Evolutionary conservation across 2,113 vertebrate species (phyloP).

Genomic region (Desmodus rotundus): DNA sequence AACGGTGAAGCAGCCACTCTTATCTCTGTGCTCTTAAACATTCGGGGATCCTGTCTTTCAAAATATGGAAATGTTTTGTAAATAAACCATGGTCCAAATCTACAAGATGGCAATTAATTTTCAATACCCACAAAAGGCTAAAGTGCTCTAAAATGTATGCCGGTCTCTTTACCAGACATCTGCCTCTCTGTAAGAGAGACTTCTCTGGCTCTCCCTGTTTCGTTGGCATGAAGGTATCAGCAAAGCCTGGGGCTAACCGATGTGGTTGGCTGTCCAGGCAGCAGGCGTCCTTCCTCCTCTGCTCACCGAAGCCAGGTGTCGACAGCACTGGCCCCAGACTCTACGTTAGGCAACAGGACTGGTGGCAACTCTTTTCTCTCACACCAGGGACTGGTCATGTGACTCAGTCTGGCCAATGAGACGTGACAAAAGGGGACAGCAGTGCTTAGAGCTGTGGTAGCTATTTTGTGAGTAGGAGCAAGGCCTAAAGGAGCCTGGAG

Average conservation of each 20-base stretch:
- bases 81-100: neutral
- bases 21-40: neutral
- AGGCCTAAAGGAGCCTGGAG: neutral
- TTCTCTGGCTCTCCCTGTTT: neutral
- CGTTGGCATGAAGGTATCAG: neutral
- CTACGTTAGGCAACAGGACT: neutral
- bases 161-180: neutral
- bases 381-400: neutral
- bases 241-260: neutral
- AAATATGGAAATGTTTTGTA: neutral
- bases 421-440: neutral
- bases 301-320: neutral
- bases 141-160: neutral
- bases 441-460: neutral
- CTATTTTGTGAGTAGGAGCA: neutral
- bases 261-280: neutral
- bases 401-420: neutral
- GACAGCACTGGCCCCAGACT: neutral
- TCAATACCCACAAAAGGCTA: neutral
- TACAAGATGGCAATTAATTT: neutral
- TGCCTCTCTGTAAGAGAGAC: neutral
- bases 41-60: neutral
- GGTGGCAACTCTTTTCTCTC: neutral
- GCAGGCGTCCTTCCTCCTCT: neutral
- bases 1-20: too few species aligned